Evolutionary conservation across 2,888 invertebrate genomes (phyloP).

Genomic region (Xylota sylvarum): DNA sequence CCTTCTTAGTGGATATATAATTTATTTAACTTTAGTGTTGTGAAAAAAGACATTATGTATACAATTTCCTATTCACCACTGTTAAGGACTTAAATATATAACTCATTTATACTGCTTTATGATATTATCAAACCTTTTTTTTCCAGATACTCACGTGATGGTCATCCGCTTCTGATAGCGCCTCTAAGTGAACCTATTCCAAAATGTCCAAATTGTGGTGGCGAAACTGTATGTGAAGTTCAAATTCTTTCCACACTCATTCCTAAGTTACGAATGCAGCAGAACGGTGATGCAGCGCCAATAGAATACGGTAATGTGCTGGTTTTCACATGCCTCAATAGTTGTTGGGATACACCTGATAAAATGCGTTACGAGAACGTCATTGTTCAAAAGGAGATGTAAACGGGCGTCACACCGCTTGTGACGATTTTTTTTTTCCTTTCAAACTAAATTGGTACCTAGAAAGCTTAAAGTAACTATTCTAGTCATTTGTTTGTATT

Average conservation of each 20-base stretch:
- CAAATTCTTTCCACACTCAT: conserved; percentile 94
- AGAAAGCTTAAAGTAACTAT: conserved; percentile 56
- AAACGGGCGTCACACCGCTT: conserved; percentile 37
- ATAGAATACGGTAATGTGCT: conserved; percentile 95
- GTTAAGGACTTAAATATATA: too few relatives aligned
- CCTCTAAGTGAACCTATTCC: conserved; percentile 86
- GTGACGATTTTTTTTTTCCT: conserved; percentile 4
- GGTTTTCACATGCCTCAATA: conserved; percentile 92
- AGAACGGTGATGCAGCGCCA: conserved; percentile 86
- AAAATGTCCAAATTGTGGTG: conserved; percentile 90
- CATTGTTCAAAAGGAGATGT: conserved; percentile 90
- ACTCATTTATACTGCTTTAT: too few relatives aligned
- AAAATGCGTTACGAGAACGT: conserved; percentile 89
- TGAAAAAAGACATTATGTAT: too few relatives aligned
- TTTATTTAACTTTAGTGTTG: too few relatives aligned
- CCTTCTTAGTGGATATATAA: too few relatives aligned
- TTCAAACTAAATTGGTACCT: conserved; percentile 58
- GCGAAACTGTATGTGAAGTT: conserved; percentile 91
- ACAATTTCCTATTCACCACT: too few relatives aligned
- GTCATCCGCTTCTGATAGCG: conserved; percentile 89
- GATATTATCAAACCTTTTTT: neutral
- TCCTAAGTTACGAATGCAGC: conserved; percentile 88
- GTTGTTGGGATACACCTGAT: conserved; percentile 92
- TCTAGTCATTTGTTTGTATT: conserved; percentile 66
- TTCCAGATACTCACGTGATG: conserved; percentile 90